Percentiles rank a stretch among this genome's conserved stretches.
These are phyloP conservation scores for Aphidius colemani DNA, from an alignment of 2,888 invertebrate genomes.

Conservation along the genomic window DNA sequence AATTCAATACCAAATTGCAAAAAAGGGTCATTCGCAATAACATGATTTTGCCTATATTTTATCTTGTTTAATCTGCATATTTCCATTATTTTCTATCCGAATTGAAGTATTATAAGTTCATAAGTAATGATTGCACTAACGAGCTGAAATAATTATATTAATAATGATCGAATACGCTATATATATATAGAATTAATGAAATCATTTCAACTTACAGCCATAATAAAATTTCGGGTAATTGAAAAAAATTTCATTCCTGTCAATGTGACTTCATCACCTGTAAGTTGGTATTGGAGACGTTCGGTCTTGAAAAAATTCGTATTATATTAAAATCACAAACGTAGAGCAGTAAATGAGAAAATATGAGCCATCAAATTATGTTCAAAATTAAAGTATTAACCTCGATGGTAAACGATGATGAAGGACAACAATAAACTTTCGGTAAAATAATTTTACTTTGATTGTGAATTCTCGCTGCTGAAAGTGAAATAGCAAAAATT, in stretches of 20 bases:
- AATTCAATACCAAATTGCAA: no score
- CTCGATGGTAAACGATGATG: slow-evolving; percentile 59
- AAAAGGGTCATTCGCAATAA: no score
- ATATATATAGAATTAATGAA: not conserved
- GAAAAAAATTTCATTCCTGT: slow-evolving; percentile 66
- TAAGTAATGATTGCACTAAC: no score
- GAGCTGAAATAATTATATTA: no score
- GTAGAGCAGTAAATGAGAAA: no score
- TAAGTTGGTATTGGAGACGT: slow-evolving; percentile 55
- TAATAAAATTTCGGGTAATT: slow-evolving; percentile 64
- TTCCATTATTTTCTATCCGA: no score
- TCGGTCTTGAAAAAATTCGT: slow-evolving; percentile 53
- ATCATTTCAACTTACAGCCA: slow-evolving; percentile 64
- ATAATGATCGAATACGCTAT: not conserved
- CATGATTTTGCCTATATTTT: no score
- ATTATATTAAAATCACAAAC: no score
- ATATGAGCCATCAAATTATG: no score
- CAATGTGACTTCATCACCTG: slow-evolving; percentile 59
- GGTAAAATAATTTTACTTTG: slow-evolving; percentile 58
- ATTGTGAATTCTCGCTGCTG: slow-evolving; percentile 62
- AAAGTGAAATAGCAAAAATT: slow-evolving; percentile 60
- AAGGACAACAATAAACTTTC: slow-evolving; percentile 60
- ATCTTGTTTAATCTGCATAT: no score
- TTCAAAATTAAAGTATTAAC: no score
- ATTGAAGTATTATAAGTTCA: no score